Evolutionary conservation across 1,140 invertebrate species (phyloP), one percentile per base, ranked within the genome.

Genomic region (Drosophila watanabei): DNA sequence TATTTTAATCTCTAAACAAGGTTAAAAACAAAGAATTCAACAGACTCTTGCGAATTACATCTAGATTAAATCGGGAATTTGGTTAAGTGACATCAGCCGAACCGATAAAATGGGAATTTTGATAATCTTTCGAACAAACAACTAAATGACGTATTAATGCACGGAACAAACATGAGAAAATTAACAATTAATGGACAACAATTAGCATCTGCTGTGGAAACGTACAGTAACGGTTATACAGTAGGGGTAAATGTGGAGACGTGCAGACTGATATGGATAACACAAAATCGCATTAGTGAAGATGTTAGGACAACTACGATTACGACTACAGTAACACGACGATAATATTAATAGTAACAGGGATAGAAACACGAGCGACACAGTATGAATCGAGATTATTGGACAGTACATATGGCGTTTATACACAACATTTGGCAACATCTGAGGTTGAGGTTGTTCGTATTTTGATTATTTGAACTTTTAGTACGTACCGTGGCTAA

Each of bases 401-500:
- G 30, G 66, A 59, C 20, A 72, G 35, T 43, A 43, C 33, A 48
- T 60, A 52, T 41, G 24, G 10, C 30, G 72, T 60, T 52, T 33
- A 72, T 60, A 72, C 43, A 72, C 68, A 65, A 61, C 54, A 73
- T 37, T 72, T 71, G 39, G 66, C 46, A 71, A 71, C 70, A 61
- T 73, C 68, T 73, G 33, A 24, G 35, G 14, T 73, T 73, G 70
- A 73, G 35, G 37, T 69, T 79, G 58, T 71, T 70, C 75, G 64
- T 87, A 73, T 80, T 39, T 79, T 72, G 73, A 79, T 89, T 81
- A 77, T 72, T 85, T 89, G 85, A 89, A 87, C 84, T 62, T 82
- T 89, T 90, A 82, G 94, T 95, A 97, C 97, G 95, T 98, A 99
- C 98, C 97, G 97, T 96, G 61, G 97, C 97, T 95, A 98, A 98